Evolutionary conservation across 2,113 vertebrate species (phyloP), one percentile per base, ranked within the genome.

Genomic region (Rutilus rutilus): DNA sequence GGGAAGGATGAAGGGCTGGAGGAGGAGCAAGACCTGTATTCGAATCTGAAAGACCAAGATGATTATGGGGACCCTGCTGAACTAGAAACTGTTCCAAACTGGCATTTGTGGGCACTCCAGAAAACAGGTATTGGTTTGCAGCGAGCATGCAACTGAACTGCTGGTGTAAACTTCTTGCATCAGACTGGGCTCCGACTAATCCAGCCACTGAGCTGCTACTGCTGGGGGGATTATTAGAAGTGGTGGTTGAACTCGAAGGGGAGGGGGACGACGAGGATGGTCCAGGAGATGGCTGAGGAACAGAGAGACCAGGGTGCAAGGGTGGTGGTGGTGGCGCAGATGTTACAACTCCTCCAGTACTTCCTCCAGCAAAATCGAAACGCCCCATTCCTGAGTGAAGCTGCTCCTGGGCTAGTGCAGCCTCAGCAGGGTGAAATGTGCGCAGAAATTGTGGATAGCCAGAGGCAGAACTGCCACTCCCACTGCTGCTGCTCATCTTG

Each of bases 71-170:
- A 21, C 95, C 94, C 69, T 95, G 95, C 87, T 96, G 95, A 60
- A 95, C 94, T 9, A 96, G 90, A 88, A 96, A 96, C 93, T 95
- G 95, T 86, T 96, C 95, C 78, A 96, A 92, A 89, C 94, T 94
- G 89, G 95, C 94, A 90, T 95, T 96, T 78, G 94, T 87, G 75
- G 94, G 94, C 33, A 96, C 94, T 2, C 95, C 95, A 5, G 95
- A 96, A 39, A 96, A 91, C 87, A 95, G 95, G 90, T 96, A 96
- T 86, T 96, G 95, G 88, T 96, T 96, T 84, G 95, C 95, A 1
- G 95, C 95, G 1, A 96, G 94, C 95, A 96, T 96, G 91, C 95
- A 96, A 90, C 95, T 96, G 90, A 96, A 96, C 89, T 96, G 95
- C 92, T 96, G 95, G 90, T 96, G 95, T 78, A 96, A 93, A 92